Evolutionary conservation across 2,797 vertebrate genomes (phyloP), one percentile per base, ranked within the genome.

Genomic region (Melanotaenia pygmaea): DNA sequence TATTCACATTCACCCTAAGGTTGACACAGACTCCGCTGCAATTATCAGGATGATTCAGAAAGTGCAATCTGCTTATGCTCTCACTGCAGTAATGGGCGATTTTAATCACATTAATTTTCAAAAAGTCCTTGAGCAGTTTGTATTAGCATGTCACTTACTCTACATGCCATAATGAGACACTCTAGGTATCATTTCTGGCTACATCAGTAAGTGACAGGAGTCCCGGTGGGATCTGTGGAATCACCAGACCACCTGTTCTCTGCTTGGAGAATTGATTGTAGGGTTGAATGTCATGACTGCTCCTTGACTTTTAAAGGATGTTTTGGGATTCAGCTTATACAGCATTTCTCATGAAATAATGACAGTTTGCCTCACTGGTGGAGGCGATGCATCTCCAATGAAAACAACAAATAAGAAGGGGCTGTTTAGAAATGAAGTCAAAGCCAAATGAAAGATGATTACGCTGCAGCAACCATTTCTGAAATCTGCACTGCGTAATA

Each of bases 41-140:
- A 83, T 86, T 86, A 87, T 80, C 65, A 6, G 56, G 57, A 67
- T 84, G 83, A 87, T 78, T 85, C 83, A 85, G 59, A 76, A 77
- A 77, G 64, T 30, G 67, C 78, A 82, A 77, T 86, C 80, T 82
- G 82, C 84, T 69, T 70, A 74, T 64, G 67, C 70, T 80, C 74
- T 73, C 67, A 22, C 56, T 45, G 35, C 78, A 50, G 50, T 79
- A 73, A 84, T 71, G 34, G 75, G 45, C 70, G 73, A 77, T 87
- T 84, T 87, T 83, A 89, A 88, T 86, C 82, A 77, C 62, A 74
- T 78, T 86, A 59, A 85, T 83, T 83, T 81, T 61, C 38, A 70
- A 66, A 79, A 85, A 70, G 82, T 85, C 87, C 81, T 89, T 86
- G 71, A 80, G 76, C 83, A 34, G 38, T 70, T 82, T 58, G 70